Percentiles rank a stretch among this genome's conserved stretches.
Evolutionary conservation across 2,888 invertebrate genomes (phyloP).

Genomic region (Philhelius pedissequus): DNA sequence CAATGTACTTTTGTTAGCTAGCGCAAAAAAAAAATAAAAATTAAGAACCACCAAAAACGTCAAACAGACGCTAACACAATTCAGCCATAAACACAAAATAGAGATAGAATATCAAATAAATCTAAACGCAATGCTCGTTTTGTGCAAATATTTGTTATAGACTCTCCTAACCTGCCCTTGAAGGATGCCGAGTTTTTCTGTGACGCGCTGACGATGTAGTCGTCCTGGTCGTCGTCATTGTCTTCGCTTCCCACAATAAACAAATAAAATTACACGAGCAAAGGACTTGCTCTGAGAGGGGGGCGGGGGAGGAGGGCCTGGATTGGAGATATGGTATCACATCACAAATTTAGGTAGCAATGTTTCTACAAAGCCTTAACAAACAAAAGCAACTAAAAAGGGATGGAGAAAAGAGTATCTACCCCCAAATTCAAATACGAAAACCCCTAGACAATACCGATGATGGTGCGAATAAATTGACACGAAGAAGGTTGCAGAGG

Average conservation of each 20-base stretch:
- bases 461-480: slow-evolving; percentile 54
- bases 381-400: slow-evolving; percentile 24
- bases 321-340: slow-evolving; percentile 42
- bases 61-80: not conserved
- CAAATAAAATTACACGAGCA: not conserved
- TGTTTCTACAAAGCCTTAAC: slow-evolving; percentile 40
- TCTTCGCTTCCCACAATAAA: not conserved
- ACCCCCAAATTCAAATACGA: slow-evolving; percentile 8
- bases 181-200: not conserved
- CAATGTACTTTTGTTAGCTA: slow-evolving; percentile 44
- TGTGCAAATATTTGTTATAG: slow-evolving; percentile 60
- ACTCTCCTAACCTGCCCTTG: not conserved
- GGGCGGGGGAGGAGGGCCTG: not conserved
- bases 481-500: not conserved
- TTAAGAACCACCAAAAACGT: no score
- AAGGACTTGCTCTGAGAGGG: not conserved
- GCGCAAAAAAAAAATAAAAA: not conserved
- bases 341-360: slow-evolving; percentile 65
- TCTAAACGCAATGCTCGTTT: slow-evolving; percentile 52
- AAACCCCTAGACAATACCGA: slow-evolving; percentile 35
- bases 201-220: not conserved
- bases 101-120: slow-evolving; percentile 48
- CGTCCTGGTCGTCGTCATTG: not conserved
- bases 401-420: not conserved
- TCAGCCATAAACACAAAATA: slow-evolving; percentile 26